Conservation (phyloP, 2,888 invertebrate species). For the Noctua comes region DNA sequence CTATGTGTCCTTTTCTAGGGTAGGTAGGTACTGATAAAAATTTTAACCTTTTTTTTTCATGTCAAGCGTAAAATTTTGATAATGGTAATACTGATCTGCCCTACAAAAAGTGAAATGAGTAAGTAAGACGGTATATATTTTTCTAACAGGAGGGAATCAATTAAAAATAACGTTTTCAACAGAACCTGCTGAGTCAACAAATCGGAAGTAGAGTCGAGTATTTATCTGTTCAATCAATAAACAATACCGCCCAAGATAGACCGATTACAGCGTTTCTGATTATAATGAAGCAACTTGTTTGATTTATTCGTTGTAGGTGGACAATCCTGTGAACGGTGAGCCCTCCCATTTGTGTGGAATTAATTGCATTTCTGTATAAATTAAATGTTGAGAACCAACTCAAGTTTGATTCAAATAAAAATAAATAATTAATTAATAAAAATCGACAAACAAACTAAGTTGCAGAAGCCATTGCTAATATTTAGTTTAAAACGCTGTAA, state of each 20-base stretch:
- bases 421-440: too few relatives aligned
- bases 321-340: slow-evolving; percentile 44
- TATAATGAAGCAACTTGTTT: slow-evolving; percentile 59
- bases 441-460: not conserved
- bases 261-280: slow-evolving; percentile 46
- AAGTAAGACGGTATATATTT: too few relatives aligned
- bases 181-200: not conserved
- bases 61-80: too few relatives aligned
- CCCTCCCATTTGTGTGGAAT: slow-evolving; percentile 54
- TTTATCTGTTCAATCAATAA: slow-evolving; percentile 41
- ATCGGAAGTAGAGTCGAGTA: slow-evolving; percentile 35
- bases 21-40: too few relatives aligned
- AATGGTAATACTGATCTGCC: not conserved
- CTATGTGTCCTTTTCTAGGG: too few relatives aligned
- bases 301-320: slow-evolving; percentile 63
- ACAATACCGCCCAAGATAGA: slow-evolving; percentile 38
- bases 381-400: slow-evolving; percentile 31
- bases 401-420: slow-evolving; percentile 14
- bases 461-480: slow-evolving; percentile 18
- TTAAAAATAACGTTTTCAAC: not conserved
- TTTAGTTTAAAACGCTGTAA: not conserved
- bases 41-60: too few relatives aligned
- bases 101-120: not conserved
- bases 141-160: not conserved
- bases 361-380: slow-evolving; percentile 54